These are phyloP conservation scores for Willowsia nigromaculata DNA, from an alignment of 2,888 invertebrate genomes.

Conservation along the genomic window DNA sequence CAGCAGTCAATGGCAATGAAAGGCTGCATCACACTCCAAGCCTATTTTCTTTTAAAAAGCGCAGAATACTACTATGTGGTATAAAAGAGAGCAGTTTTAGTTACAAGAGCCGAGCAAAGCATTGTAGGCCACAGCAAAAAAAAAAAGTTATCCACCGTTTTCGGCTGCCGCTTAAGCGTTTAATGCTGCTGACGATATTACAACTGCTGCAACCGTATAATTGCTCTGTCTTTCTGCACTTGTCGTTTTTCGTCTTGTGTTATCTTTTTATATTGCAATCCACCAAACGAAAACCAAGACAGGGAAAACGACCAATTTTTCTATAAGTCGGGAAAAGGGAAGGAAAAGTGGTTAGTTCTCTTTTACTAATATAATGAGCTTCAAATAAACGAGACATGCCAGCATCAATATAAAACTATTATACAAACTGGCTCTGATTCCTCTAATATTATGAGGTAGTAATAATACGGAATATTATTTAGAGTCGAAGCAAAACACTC, in stretches of 20 bases:
- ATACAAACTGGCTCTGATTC: background rate
- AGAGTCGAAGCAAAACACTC: background rate
- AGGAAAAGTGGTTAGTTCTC: slow-evolving; percentile 36
- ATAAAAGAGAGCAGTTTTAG: background rate
- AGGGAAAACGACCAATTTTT: slow-evolving; percentile 29
- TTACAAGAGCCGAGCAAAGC: background rate
- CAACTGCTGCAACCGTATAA: slow-evolving; percentile 51
- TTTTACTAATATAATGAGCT: slow-evolving; percentile 48
- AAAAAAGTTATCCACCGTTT: slow-evolving; percentile 26
- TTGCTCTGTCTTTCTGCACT: slow-evolving; percentile 66
- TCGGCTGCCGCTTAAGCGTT: background rate
- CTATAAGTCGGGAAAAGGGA: slow-evolving; percentile 1
- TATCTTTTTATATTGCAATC: slow-evolving; percentile 1
- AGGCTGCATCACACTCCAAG: background rate
- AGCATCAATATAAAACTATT: background rate
- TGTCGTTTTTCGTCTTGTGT: slow-evolving; percentile 52
- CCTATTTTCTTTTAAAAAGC: background rate
- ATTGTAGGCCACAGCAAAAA: background rate
- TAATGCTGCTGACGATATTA: slow-evolving; percentile 37
- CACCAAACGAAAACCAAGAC: background rate
- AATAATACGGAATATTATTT: background rate
- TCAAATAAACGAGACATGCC: slow-evolving; percentile 13
- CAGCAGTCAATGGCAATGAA: background rate
- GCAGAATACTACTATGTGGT: background rate
- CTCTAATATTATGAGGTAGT: background rate